A percentile compares a stretch with the other conserved stretches of the same genome.
Evolutionary conservation across 2,113 vertebrate species (phyloP).

Genomic region (Hystrix brachyura): DNA sequence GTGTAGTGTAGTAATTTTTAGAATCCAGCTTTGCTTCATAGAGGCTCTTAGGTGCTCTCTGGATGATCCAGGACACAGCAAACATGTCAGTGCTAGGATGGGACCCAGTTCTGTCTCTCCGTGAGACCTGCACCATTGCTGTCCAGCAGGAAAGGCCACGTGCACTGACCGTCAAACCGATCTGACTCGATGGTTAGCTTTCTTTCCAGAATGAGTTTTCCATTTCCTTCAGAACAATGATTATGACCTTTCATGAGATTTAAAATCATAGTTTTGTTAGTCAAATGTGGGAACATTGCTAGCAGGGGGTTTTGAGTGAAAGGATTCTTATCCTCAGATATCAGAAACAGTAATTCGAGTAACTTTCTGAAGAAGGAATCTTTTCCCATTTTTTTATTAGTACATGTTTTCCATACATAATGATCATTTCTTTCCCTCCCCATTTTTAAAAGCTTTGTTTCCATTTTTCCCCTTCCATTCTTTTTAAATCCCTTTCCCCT

Average conservation of each 20-base stretch:
- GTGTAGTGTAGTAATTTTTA: neutral
- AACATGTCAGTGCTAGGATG: conserved; percentile 50
- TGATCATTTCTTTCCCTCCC: no score
- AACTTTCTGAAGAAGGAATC: neutral
- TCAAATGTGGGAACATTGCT: neutral
- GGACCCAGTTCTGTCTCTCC: conserved; percentile 63
- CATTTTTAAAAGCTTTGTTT: no score
- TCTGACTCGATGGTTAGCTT: conserved; percentile 1
- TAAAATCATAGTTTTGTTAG: conserved; percentile 24
- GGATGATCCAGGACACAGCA: neutral
- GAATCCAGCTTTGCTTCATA: conserved; percentile 1
- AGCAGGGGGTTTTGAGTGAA: neutral
- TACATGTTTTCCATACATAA: no score
- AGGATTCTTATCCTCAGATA: neutral
- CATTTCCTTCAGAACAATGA: conserved; percentile 46
- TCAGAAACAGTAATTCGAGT: neutral
- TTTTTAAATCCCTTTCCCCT: no score
- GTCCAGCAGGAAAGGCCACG: conserved; percentile 47
- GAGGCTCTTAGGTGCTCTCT: neutral
- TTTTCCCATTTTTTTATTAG: no score
- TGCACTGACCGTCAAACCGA: neutral
- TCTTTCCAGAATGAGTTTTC: neutral
- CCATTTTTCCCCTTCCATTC: no score
- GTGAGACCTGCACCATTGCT: neutral
- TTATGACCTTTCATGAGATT: neutral